Conservation (phyloP, 2,888 invertebrate species). For the Rotaria sp. region DNA sequence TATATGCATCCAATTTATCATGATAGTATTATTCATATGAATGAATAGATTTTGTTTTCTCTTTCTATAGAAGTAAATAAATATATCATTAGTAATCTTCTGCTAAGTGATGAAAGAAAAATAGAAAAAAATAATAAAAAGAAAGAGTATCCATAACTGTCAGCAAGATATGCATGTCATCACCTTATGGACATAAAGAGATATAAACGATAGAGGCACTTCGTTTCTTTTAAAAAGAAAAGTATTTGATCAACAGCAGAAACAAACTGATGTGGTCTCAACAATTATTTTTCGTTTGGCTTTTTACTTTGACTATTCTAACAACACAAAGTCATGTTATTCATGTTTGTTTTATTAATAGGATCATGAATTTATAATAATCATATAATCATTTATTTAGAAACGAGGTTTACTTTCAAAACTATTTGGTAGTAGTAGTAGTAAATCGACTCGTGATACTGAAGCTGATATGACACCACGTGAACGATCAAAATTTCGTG, state of each 20-base stretch:
- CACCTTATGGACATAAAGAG: not conserved
- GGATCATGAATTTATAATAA: not conserved
- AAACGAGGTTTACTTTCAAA: conserved; percentile 10
- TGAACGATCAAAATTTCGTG: not conserved
- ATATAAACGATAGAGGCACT: not conserved
- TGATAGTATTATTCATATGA: not conserved
- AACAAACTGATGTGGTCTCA: not conserved
- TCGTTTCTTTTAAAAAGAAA: not conserved
- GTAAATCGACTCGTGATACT: not conserved
- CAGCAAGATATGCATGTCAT: not conserved
- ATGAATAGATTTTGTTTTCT: not conserved
- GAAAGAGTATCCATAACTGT: not conserved
- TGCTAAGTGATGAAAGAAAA: not conserved
- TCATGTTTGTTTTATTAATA: not conserved
- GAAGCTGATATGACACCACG: not conserved
- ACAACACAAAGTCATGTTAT: conserved; percentile 4
- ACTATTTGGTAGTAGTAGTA: not conserved
- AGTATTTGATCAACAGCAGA: not conserved
- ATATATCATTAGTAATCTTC: not conserved
- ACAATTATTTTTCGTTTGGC: not conserved
- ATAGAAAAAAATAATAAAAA: not conserved
- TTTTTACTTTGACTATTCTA: not conserved
- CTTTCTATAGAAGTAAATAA: not conserved
- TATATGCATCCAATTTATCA: no score
- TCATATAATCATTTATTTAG: not conserved